phyloP scores from a whole-genome alignment of 2,113 vertebrate species.

The Hippocampus barbouri region DNA sequence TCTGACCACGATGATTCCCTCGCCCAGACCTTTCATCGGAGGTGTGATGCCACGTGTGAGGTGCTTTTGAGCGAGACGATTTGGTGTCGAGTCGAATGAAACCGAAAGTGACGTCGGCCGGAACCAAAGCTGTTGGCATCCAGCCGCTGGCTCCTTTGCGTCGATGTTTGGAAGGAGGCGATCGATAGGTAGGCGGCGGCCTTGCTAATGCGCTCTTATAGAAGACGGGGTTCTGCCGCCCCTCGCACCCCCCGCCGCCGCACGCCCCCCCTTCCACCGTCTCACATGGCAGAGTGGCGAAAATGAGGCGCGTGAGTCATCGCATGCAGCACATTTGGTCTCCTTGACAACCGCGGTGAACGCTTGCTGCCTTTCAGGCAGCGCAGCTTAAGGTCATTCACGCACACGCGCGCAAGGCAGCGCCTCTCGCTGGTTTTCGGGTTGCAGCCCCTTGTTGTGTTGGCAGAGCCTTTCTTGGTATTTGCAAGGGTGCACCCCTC shows the following conservation, averaged over 20 bases:
- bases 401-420: too few relatives aligned
- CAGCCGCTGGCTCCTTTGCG: background rate
- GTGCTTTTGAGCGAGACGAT: too few relatives aligned
- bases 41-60: too few relatives aligned
- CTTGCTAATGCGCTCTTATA: background rate
- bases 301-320: conserved; percentile 1
- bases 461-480: too few relatives aligned
- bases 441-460: too few relatives aligned
- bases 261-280: background rate
- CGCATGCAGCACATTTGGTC: background rate
- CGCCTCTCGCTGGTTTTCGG: background rate
- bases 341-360: background rate
- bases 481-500: too few relatives aligned
- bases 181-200: background rate
- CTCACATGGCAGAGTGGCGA: background rate
- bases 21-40: too few relatives aligned
- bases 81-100: too few relatives aligned
- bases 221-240: background rate
- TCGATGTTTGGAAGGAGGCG: background rate
- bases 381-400: background rate
- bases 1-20: too few relatives aligned
- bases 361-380: background rate
- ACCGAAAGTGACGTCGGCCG: background rate
- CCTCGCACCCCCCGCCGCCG: background rate
- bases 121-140: background rate